Evolutionary conservation across 2,797 vertebrate species (phyloP).

Genomic region (Pangasius krempfi): DNA sequence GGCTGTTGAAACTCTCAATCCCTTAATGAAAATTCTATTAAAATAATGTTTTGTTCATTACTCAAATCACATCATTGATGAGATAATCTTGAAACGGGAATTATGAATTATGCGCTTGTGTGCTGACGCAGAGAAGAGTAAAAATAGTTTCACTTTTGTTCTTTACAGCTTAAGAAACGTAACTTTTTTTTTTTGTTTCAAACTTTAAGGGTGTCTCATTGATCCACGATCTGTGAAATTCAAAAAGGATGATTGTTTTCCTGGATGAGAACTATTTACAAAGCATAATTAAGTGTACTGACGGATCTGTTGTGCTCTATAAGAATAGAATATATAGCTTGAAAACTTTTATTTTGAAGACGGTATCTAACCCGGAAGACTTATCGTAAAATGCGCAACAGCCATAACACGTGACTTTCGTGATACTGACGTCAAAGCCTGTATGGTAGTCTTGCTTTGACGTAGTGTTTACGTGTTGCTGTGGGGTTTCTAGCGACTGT

Average conservation of each 20-base stretch:
- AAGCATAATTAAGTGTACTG: background rate
- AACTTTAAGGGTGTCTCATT: background rate
- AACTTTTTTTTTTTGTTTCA: background rate
- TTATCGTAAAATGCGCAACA: background rate
- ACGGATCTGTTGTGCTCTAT: background rate
- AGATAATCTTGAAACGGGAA: no score
- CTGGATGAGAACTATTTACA: background rate
- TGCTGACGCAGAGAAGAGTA: background rate
- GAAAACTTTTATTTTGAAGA: slow-evolving; percentile 18
- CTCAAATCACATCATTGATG: no score
- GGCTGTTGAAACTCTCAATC: background rate
- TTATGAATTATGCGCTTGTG: background rate
- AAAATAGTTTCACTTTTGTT: background rate
- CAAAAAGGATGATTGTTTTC: background rate
- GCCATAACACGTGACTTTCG: background rate
- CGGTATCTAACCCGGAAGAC: background rate
- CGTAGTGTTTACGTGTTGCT: background rate
- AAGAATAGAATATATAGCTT: background rate
- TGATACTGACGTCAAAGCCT: background rate
- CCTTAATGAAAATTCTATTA: background rate
- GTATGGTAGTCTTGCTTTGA: background rate
- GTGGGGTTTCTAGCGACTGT: background rate
- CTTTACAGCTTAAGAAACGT: background rate
- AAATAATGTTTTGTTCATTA: background rate
- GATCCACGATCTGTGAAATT: background rate